These are phyloP conservation scores for Nebria ingens DNA, from an alignment of 1,140 invertebrate genomes.

Conservation along the genomic window DNA sequence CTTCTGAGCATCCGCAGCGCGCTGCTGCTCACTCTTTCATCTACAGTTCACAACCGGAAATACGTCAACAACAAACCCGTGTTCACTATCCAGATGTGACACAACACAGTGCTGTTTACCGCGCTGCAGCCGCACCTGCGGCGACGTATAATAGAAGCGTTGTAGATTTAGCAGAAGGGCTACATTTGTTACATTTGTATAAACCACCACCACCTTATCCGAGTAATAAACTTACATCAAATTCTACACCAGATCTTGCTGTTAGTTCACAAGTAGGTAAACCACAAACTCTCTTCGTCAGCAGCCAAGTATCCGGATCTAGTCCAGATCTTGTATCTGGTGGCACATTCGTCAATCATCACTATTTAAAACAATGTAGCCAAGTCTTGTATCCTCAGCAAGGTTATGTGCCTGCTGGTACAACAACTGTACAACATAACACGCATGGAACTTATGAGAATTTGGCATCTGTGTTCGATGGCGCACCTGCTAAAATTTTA, in stretches of 20 bases:
- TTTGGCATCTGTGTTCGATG: constrained; percentile 42
- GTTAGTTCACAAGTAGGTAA: constrained; percentile 43
- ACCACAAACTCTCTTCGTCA: constrained; percentile 24
- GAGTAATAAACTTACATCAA: constrained; percentile 45
- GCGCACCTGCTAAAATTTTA: constrained; percentile 47
- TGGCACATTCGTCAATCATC: constrained; percentile 44
- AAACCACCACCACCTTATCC: constrained; percentile 79
- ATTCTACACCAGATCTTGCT: constrained; percentile 72
- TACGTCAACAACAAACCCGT: constrained; percentile 37
- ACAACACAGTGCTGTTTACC: constrained; percentile 33
- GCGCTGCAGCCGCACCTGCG: constrained; percentile 23
- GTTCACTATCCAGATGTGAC: constrained; percentile 51
- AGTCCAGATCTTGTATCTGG: constrained; percentile 68
- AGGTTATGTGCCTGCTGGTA: constrained; percentile 13
- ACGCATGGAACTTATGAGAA: constrained; percentile 60
- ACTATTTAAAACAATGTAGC: constrained; percentile 35
- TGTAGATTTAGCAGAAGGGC: constrained; percentile 34
- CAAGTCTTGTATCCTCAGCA: constrained; percentile 27
- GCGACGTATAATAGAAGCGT: constrained; percentile 28
- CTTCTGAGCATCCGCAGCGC: constrained; percentile 9
- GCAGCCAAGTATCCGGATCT: constrained; percentile 52
- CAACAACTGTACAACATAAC: constrained; percentile 12
- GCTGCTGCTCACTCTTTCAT: constrained; percentile 30
- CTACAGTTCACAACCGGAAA: constrained; percentile 55
- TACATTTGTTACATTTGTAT: constrained; percentile 58